Conservation (phyloP, 2,797 vertebrate genomes). For the Rhodeus uyekii region DNA sequence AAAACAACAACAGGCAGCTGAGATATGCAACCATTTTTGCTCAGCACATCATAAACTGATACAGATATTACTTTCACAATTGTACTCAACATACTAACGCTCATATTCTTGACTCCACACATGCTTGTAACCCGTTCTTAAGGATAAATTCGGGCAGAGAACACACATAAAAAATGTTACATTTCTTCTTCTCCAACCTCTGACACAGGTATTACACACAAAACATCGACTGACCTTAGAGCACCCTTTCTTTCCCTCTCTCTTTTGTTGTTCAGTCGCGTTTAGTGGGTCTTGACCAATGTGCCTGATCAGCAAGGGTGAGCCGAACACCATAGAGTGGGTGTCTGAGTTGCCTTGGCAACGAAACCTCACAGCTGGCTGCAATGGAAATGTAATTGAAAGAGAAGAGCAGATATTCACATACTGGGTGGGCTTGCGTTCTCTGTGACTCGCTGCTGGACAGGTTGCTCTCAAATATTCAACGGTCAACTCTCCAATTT, state of each 20-base stretch:
- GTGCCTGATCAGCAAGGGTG: slow-evolving; percentile 49
- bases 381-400: slow-evolving; percentile 54
- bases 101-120: background rate
- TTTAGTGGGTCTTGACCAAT: slow-evolving; percentile 44
- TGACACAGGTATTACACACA: slow-evolving; percentile 10
- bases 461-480: slow-evolving; percentile 13
- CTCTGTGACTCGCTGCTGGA: slow-evolving; percentile 18
- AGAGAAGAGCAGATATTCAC: slow-evolving; percentile 48
- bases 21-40: slow-evolving; percentile 20
- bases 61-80: background rate
- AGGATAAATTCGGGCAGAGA: background rate
- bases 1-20: slow-evolving; percentile 9
- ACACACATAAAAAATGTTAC: background rate
- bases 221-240: slow-evolving; percentile 23
- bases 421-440: slow-evolving; percentile 29
- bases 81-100: background rate
- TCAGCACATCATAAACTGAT: slow-evolving; percentile 31
- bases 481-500: background rate
- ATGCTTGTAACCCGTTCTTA: background rate
- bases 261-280: slow-evolving; percentile 21
- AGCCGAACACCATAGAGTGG: slow-evolving; percentile 44
- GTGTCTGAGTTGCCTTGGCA: slow-evolving; percentile 58
- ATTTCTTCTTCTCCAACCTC: slow-evolving; percentile 25
- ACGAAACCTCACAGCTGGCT: slow-evolving; percentile 59
- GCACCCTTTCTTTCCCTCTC: slow-evolving; percentile 19